These are phyloP conservation scores for Spinus olivaceus DNA, from an alignment of 2,797 vertebrate genomes.

Conservation along the genomic window DNA sequence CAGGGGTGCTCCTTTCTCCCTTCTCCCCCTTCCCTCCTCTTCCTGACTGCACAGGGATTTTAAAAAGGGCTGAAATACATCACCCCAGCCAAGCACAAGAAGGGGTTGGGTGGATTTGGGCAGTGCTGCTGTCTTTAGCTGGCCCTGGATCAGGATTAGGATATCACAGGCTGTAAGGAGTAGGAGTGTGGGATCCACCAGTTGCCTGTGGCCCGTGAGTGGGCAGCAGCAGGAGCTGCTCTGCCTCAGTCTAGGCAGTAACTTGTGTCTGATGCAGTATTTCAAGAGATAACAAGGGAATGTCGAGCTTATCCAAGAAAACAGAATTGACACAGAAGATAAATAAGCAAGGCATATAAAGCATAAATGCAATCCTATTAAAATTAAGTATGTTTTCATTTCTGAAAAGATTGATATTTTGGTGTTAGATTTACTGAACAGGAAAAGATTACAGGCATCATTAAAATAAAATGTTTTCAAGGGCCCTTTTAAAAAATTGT, in stretches of 20 bases:
- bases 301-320: slow-evolving; percentile 53
- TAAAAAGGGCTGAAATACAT: neutral
- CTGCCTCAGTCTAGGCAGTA: slow-evolving; percentile 10
- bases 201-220: neutral
- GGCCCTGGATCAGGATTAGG: neutral
- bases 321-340: slow-evolving; percentile 48
- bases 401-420: slow-evolving; percentile 61
- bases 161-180: neutral
- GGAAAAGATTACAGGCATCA: slow-evolving; percentile 60
- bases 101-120: neutral
- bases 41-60: neutral
- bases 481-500: slow-evolving; percentile 42
- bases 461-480: slow-evolving; percentile 69
- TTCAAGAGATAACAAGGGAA: slow-evolving; percentile 74
- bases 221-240: slow-evolving; percentile 24
- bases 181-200: neutral
- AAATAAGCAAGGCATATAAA: slow-evolving; percentile 67
- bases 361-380: slow-evolving; percentile 67
- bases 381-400: slow-evolving; percentile 72
- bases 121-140: neutral
- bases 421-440: slow-evolving; percentile 47
- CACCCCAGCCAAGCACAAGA: neutral
- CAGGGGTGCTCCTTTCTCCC: neutral
- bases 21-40: neutral
- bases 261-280: slow-evolving; percentile 65